Base-by-base conservation (phyloP, 2,888 invertebrate genomes). In the Megalurothrips usitatus region DNA sequence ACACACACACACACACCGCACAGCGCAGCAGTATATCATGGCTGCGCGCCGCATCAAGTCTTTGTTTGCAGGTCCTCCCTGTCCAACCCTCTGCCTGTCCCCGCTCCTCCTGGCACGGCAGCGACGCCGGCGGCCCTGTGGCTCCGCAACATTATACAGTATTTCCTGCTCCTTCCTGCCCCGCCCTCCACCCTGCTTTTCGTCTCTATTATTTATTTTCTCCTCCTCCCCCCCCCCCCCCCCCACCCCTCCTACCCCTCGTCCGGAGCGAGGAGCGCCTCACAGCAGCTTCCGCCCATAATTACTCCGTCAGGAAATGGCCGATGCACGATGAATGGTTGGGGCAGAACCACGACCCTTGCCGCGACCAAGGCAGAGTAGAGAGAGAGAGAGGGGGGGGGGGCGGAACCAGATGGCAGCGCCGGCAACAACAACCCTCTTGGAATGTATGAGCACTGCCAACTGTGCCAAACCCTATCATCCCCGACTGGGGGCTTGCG, bases 81-180 rank as follows among this genome's bases (percentile, higher is more conserved):
- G 1, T 11, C 68, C 68, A n/a, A n/a, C n/a, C n/a, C n/a, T n/a
- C 68, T n/a, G 9, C 63, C 63, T 19, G 17, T n/a, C 63, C 63
- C 68, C 68, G 68, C 68, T 26, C 68, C 26, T 23, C 26, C 58
- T 23, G 23, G 17, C 58, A 19, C 58, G 17, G n/a, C n/a, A n/a
- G n/a, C n/a, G n/a, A n/a, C n/a, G n/a, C n/a, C n/a, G n/a, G n/a
- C 49, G 10, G 52, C 52, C 52, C 58, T 14, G 58, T n/a, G 23
- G 23, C 68, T 75, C 68, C 68, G 23, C 68, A 26, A 75, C 68
- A 75, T 75, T 75, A 75, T 75, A 75, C 68, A 75, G 68, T 75
- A 75, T 75, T 75, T 75, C 68, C 68, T n/a, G n/a, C n/a, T 75
- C 26, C 68, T 75, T 75, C 68, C 68, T 75, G 68, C 26, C 26